Conservation (phyloP, 2,797 vertebrate species). For the Tarsius wallacei region DNA sequence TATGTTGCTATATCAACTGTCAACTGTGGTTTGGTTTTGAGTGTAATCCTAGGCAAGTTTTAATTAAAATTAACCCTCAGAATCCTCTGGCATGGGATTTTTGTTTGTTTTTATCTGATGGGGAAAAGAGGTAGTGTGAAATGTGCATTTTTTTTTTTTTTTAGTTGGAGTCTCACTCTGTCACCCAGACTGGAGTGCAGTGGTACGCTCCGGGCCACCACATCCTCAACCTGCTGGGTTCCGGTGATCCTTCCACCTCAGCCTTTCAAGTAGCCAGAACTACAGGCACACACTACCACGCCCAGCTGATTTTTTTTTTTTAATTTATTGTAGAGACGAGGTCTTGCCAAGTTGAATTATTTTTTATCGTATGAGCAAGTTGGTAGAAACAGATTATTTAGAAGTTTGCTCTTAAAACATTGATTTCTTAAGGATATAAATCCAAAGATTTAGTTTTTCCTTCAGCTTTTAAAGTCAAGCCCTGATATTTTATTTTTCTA, state of each 20-base stretch:
- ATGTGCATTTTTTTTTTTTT: not conserved
- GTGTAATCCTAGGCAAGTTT: conserved; percentile 22
- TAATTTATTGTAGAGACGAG: too few relatives aligned
- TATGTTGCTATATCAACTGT: not conserved
- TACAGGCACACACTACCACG: too few relatives aligned
- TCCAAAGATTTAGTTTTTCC: not conserved
- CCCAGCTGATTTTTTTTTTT: too few relatives aligned
- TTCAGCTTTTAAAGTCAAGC: not conserved
- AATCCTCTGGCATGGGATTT: not conserved
- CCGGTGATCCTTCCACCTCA: too few relatives aligned
- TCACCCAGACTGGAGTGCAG: too few relatives aligned
- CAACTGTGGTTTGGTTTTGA: conserved; percentile 19
- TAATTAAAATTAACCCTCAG: not conserved
- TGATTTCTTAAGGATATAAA: conserved; percentile 14
- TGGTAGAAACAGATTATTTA: conserved; percentile 1
- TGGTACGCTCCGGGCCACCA: too few relatives aligned
- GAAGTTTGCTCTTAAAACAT: conserved; percentile 6
- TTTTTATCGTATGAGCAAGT: conserved; percentile 31
- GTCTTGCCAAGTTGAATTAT: too few relatives aligned
- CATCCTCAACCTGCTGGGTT: too few relatives aligned
- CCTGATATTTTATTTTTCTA: conserved; percentile 1
- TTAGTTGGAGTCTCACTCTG: too few relatives aligned
- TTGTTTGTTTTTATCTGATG: not conserved
- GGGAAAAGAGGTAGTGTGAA: not conserved
- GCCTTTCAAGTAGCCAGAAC: too few relatives aligned